Evolutionary conservation across 2,888 invertebrate genomes (phyloP).

Genomic region (Epirrhoe tristata): DNA sequence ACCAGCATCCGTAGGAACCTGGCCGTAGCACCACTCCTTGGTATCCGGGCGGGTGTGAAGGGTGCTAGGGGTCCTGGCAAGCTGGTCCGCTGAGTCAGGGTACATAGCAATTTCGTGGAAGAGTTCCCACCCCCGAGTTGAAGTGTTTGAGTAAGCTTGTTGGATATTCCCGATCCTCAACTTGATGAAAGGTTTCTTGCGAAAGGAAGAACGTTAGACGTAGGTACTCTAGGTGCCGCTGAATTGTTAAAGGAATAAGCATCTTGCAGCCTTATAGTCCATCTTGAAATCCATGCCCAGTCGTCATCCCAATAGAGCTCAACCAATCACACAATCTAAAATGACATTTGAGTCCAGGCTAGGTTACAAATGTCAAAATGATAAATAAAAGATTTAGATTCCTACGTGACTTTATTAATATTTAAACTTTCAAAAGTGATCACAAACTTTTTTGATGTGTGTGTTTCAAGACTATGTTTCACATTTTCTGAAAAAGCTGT

Average conservation of each 20-base stretch:
- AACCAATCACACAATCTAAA: no score
- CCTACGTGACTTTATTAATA: no score
- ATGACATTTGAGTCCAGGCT: no score
- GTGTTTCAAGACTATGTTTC: no score
- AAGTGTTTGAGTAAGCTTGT: slow-evolving; percentile 51
- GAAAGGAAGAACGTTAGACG: slow-evolving; percentile 20
- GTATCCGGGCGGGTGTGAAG: slow-evolving; percentile 6
- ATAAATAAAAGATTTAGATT: no score
- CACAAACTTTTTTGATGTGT: no score
- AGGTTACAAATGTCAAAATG: no score
- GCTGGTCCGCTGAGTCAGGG: slow-evolving; percentile 57
- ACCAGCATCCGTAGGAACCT: slow-evolving; percentile 46
- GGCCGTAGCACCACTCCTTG: slow-evolving; percentile 17
- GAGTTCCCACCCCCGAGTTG: slow-evolving; percentile 52
- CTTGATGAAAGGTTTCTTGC: slow-evolving; percentile 26
- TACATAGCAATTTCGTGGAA: slow-evolving; percentile 59
- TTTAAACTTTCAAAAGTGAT: no score
- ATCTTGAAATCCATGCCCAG: neutral
- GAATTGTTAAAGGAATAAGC: slow-evolving; percentile 1
- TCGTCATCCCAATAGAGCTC: no score
- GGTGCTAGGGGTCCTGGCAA: slow-evolving; percentile 33
- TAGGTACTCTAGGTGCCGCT: no score
- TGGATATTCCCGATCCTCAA: slow-evolving; percentile 36
- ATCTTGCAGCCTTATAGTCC: neutral
- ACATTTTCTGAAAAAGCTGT: no score